A percentile compares a stretch with the other conserved stretches of the same genome.
These are phyloP conservation scores for Psilanteris sp. DNA, from an alignment of 1,140 invertebrate genomes.

Conservation along the genomic window DNA sequence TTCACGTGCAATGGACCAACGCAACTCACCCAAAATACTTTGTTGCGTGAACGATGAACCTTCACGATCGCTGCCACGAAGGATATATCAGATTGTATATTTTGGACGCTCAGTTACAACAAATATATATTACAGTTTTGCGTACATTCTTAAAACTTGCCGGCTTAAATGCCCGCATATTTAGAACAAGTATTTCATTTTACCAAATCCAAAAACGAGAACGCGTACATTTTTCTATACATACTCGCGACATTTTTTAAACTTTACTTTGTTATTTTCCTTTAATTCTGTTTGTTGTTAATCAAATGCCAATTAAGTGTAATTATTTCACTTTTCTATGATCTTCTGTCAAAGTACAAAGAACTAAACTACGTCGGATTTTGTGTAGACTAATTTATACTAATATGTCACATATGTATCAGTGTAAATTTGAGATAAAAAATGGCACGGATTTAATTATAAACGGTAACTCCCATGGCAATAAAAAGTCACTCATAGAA, in stretches of 20 bases:
- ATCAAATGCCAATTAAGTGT: no score
- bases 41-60: slow-evolving; percentile 48
- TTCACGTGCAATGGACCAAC: slow-evolving; percentile 36
- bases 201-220: neutral
- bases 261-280: no score
- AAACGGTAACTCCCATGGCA: slow-evolving; percentile 37
- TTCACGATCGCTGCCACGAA: slow-evolving; percentile 30
- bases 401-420: no score
- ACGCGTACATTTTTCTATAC: slow-evolving; percentile 11
- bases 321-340: no score
- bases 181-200: slow-evolving; percentile 28
- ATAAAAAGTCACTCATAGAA: slow-evolving; percentile 53
- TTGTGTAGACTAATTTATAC: no score
- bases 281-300: no score
- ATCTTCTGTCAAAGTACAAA: no score
- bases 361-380: no score
- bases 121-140: slow-evolving; percentile 24
- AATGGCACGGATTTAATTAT: no score
- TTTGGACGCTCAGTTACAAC: slow-evolving; percentile 6
- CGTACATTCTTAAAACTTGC: slow-evolving; percentile 13
- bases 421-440: no score
- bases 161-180: slow-evolving; percentile 29
- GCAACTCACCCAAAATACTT: slow-evolving; percentile 50
- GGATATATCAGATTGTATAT: slow-evolving; percentile 30
- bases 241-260: no score